Evolutionary conservation across 2,113 vertebrate species (phyloP).

Genomic region (Antigone vipio): DNA sequence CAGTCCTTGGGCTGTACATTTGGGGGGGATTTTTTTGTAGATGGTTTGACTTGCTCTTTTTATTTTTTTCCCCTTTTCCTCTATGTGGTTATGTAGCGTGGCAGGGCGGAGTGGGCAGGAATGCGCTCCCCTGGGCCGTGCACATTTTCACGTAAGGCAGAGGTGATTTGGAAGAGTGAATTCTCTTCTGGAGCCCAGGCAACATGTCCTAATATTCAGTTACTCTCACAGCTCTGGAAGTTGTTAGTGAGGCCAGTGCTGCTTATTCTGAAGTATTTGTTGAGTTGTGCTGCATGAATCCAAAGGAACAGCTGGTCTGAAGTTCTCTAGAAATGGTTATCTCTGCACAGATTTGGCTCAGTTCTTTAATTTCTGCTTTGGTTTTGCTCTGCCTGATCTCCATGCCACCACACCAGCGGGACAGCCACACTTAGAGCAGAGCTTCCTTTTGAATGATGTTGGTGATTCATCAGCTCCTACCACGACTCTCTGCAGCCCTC

Average conservation of each 20-base stretch:
- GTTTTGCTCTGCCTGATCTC: neutral
- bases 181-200: neutral
- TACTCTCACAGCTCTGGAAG: neutral
- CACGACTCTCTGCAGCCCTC: neutral
- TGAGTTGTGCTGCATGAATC: neutral
- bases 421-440: neutral
- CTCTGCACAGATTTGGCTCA: neutral
- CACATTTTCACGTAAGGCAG: neutral
- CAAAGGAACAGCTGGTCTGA: neutral
- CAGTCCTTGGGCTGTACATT: neutral
- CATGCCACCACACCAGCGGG: neutral
- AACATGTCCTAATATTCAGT: neutral
- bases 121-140: neutral
- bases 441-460: neutral
- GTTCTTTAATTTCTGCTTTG: slow-evolving; percentile 5
- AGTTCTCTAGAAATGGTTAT: neutral
- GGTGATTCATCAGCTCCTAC: neutral
- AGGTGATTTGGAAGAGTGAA: neutral
- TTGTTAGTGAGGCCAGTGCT: neutral
- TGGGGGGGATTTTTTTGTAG: neutral
- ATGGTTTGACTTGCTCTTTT: neutral
- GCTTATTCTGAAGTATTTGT: neutral
- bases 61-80: slow-evolving; percentile 1
- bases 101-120: neutral
- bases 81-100: neutral